Percentiles rank a stretch among this genome's conserved stretches.
phyloP scores from a whole-genome alignment of 2,113 vertebrate species.

The Noturus placidus region DNA sequence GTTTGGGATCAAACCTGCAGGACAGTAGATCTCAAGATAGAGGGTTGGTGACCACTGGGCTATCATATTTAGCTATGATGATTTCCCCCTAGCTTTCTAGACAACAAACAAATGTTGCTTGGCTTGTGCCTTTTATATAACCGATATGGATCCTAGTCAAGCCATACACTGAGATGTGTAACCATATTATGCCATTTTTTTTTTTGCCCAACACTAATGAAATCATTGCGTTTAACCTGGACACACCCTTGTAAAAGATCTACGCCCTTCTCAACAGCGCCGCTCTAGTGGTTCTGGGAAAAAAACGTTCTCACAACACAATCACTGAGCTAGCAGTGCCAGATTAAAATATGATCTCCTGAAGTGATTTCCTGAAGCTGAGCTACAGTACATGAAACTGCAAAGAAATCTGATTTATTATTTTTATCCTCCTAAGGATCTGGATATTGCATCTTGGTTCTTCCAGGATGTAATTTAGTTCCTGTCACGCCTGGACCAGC shows the following conservation, averaged over 20 bases:
- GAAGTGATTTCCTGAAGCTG: background rate
- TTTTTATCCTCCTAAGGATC: background rate
- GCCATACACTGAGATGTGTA: background rate
- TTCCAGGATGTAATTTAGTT: slow-evolving; percentile 22
- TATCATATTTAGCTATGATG: background rate
- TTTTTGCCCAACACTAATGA: background rate
- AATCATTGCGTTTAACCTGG: background rate
- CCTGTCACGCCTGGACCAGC: too few relatives aligned
- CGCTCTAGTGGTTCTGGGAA: background rate
- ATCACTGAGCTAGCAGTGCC: background rate
- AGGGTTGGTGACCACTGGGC: too few relatives aligned
- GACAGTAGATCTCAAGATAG: too few relatives aligned
- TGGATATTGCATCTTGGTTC: background rate
- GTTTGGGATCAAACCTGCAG: too few relatives aligned
- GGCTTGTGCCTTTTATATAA: background rate
- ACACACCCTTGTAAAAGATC: background rate
- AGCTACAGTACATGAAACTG: background rate
- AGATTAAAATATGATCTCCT: background rate
- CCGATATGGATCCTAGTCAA: background rate
- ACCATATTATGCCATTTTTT: background rate
- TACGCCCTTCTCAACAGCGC: background rate
- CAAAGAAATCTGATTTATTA: background rate
- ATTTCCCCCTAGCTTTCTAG: background rate
- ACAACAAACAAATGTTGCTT: background rate
- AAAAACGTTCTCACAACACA: background rate